Evolutionary conservation across 2,888 invertebrate species (phyloP), one percentile per base, ranked within the genome.

Genomic region (Sclerodermus sp.): DNA sequence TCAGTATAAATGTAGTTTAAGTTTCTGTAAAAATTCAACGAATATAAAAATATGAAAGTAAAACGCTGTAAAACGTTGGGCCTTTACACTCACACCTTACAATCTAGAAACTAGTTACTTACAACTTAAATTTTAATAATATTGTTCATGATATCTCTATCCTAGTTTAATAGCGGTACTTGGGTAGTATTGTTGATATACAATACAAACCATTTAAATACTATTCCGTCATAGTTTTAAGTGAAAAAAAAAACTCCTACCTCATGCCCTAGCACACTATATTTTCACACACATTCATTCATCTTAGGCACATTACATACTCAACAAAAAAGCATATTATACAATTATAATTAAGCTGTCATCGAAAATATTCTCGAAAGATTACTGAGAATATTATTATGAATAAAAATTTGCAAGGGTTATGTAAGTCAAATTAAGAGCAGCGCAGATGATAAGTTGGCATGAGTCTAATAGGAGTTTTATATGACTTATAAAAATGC

Each of bases 401-500:
- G 38, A 59, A 49, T 51, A 42, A 42, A 48, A 48, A 37, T 45
- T 48, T 49, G 52, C 51, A 50, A 46, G 53, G 51, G 37, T 23
- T 23, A 8, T 23, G 8, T 5, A 8, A 23, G 23, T 23, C 8
- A 23, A 23, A 23, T 5, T 23, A 8, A 23, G 23, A 47, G 37
- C 34, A 34, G 34, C 23, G 23, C 45, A 44, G 43, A 52, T 62
- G 58, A 62, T 53, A 61, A 64, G 66, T 66, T 70, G 71, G 70
- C 70, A 70, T 71, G 71, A 71, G 67, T 60, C 66, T 70, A 64
- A 69, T 64, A 67, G 64, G 62, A 70, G 67, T 64, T 64, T 51
- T 47, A 42, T 53, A 50, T 29, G 42, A 56, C 42, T 45, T 45
- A 45, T 38, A 34, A 55, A 51, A 18, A 55, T 57, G 74, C 71